Conservation (phyloP, 2,888 invertebrate species). For the Craniophora ligustri region DNA sequence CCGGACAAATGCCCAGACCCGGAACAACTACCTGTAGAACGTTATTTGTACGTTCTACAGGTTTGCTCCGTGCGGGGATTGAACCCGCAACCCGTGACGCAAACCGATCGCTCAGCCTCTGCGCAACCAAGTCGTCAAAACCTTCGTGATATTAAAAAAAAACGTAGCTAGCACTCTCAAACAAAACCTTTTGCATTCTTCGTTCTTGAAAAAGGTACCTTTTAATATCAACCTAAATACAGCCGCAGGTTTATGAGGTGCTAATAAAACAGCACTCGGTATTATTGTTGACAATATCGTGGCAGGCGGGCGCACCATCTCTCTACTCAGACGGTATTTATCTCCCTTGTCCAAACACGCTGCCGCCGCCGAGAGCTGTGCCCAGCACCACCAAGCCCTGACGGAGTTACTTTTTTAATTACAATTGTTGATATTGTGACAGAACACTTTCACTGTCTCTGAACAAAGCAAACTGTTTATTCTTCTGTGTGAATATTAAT, state of each 20-base stretch:
- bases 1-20: too few species aligned
- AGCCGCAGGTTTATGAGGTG: background rate
- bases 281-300: conserved; percentile 8
- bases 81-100: too few species aligned
- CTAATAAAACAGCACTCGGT: conserved; percentile 2
- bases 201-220: background rate
- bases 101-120: too few species aligned
- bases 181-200: background rate
- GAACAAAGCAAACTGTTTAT: too few species aligned
- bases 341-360: conserved; percentile 32
- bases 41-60: too few species aligned
- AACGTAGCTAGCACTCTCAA: background rate
- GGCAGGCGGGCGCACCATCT: conserved; percentile 13
- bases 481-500: too few species aligned
- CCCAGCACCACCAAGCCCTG: too few species aligned
- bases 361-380: conserved; percentile 4
- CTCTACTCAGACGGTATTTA: conserved; percentile 21
- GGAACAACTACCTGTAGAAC: too few species aligned
- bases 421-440: conserved; percentile 13
- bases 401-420: conserved; percentile 18
- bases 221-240: background rate
- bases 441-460: background rate
- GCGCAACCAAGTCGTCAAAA: too few species aligned
- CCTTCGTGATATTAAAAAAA: too few species aligned
- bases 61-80: too few species aligned